Conservation (phyloP, 2,113 vertebrate genomes). For the Tretioscincus oriximinensis region DNA sequence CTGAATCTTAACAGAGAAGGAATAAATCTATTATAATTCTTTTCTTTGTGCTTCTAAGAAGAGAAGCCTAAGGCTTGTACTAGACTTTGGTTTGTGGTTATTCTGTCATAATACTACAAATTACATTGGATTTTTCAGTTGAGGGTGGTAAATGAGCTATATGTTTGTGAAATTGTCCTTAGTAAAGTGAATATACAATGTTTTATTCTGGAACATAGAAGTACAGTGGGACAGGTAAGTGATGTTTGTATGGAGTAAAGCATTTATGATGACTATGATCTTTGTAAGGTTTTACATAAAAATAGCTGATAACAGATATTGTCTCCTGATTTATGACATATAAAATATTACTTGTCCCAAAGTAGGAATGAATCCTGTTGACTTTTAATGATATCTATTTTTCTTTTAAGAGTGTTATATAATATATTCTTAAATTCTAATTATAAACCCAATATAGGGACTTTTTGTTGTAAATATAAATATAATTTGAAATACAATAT, state of each 20-base stretch:
- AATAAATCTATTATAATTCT: neutral
- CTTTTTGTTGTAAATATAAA: neutral
- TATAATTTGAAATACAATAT: neutral
- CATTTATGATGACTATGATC: conserved; percentile 19
- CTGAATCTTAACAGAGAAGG: neutral
- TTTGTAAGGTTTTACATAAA: conserved; percentile 42
- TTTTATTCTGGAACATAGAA: no score
- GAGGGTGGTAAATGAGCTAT: no score
- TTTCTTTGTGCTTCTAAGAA: neutral
- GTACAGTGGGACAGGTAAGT: no score
- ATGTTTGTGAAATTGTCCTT: neutral
- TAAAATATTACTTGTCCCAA: conserved; percentile 63
- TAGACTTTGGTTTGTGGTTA: neutral
- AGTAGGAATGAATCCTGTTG: conserved; percentile 44
- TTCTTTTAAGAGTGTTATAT: conserved; percentile 44
- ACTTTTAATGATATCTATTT: no score
- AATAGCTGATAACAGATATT: conserved; percentile 49
- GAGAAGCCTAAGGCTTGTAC: neutral
- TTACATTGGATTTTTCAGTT: neutral
- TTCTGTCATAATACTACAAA: neutral
- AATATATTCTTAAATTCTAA: conserved; percentile 24
- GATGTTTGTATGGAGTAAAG: no score
- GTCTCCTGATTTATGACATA: conserved; percentile 58
- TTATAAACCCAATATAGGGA: neutral
- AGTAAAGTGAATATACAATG: neutral